phyloP scores from a whole-genome alignment of 2,113 vertebrate genomes.

The Oreochromis niloticus region DNA sequence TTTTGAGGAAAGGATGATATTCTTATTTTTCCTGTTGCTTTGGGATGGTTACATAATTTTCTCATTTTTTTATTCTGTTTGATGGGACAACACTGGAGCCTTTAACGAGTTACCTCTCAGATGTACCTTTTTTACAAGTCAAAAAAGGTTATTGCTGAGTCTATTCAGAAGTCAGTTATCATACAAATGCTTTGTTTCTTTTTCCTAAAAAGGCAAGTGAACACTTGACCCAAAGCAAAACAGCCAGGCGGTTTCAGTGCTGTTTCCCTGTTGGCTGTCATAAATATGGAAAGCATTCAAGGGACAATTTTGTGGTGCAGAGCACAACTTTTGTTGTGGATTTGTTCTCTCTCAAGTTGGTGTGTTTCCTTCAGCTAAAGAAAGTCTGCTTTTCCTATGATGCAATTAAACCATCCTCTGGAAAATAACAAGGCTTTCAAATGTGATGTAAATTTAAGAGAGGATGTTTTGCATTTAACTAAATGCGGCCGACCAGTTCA shows the following conservation, averaged over 20 bases:
- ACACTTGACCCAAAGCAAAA: not conserved
- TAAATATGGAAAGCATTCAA: not conserved
- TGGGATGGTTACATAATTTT: conserved; percentile 11
- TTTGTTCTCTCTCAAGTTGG: not conserved
- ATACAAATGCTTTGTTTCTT: not conserved
- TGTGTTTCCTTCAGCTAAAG: not conserved
- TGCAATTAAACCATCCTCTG: not conserved
- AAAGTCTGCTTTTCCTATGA: not conserved
- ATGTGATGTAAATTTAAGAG: not conserved
- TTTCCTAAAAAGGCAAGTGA: not conserved
- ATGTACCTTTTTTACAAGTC: not conserved
- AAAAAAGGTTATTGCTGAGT: not conserved
- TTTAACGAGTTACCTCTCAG: conserved; percentile 1
- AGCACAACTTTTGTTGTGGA: not conserved
- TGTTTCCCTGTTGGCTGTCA: not conserved
- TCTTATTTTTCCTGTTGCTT: not conserved
- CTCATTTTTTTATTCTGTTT: conserved; percentile 1
- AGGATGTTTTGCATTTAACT: not conserved
- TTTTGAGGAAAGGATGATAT: not conserved
- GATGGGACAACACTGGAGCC: not conserved
- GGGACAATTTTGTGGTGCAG: not conserved
- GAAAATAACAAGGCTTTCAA: not conserved
- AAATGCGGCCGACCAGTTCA: not conserved
- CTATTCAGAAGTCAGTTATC: not conserved
- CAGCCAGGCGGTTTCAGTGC: not conserved